A percentile compares a stretch with the other conserved stretches of the same genome.
Conservation (phyloP, 2,797 vertebrate species). For the Phrynocephalus vlangalii region DNA sequence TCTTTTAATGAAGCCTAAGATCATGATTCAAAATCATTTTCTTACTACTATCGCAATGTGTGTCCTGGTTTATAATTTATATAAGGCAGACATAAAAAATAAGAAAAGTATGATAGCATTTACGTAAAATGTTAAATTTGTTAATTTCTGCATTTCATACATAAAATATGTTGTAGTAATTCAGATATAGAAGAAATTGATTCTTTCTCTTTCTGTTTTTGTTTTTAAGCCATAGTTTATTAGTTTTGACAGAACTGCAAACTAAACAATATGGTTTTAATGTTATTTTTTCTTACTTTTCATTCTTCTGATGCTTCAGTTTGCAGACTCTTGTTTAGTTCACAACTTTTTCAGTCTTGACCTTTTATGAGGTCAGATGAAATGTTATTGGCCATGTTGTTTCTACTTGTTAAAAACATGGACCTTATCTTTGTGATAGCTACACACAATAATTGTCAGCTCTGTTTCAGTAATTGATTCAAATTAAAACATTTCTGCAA, state of each 20-base stretch:
- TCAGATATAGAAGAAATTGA: not conserved
- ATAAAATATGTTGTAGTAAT: not conserved
- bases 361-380: not conserved
- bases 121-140: not conserved
- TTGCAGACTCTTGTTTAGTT: not conserved
- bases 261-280: not conserved
- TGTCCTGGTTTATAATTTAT: not conserved
- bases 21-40: not conserved
- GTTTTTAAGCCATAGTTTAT: not conserved
- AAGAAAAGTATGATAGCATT: not conserved
- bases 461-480: not conserved
- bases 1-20: not conserved
- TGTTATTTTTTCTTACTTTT: not conserved
- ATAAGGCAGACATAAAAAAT: not conserved
- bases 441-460: not conserved
- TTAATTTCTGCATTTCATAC: not conserved
- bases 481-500: conserved; percentile 3
- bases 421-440: not conserved
- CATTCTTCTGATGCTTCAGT: not conserved
- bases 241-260: not conserved
- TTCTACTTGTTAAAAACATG: not conserved
- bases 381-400: not conserved
- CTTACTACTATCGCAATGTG: not conserved
- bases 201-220: not conserved
- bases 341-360: not conserved